Percentiles rank a stretch among this genome's conserved stretches.
phyloP scores from a whole-genome alignment of 2,113 vertebrate genomes.

The Asarcornis scutulata region DNA sequence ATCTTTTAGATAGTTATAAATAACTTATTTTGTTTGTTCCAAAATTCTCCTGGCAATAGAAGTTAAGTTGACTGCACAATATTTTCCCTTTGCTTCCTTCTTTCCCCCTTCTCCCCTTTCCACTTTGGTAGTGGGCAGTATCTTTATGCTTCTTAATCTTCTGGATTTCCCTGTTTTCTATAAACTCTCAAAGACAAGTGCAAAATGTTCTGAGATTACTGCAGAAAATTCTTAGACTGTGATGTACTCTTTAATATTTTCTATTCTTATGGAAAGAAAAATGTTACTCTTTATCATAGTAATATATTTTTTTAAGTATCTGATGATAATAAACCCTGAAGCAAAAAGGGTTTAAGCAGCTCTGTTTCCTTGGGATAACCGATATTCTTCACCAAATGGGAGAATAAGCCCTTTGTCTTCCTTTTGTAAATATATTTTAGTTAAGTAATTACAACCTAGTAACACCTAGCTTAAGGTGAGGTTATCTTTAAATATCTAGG shows the following conservation, averaged over 20 bases:
- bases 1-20: neutral
- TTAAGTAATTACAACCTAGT: neutral
- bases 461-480: neutral
- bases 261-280: neutral
- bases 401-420: neutral
- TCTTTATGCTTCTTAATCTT: neutral
- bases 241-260: neutral
- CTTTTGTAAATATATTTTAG: neutral
- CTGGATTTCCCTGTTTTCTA: neutral
- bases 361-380: neutral
- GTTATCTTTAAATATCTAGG: neutral
- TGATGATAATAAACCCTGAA: neutral
- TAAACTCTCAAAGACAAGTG: neutral
- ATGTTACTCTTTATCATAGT: neutral
- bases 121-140: neutral
- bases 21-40: neutral
- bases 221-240: neutral
- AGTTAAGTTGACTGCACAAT: neutral
- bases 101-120: neutral
- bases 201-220: neutral
- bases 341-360: neutral
- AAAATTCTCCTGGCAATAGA: neutral
- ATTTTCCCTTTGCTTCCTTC: neutral
- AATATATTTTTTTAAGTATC: neutral
- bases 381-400: neutral